Base-by-base conservation (phyloP, 2,888 invertebrate genomes). In the Eutolmus rufibarbis region DNA sequence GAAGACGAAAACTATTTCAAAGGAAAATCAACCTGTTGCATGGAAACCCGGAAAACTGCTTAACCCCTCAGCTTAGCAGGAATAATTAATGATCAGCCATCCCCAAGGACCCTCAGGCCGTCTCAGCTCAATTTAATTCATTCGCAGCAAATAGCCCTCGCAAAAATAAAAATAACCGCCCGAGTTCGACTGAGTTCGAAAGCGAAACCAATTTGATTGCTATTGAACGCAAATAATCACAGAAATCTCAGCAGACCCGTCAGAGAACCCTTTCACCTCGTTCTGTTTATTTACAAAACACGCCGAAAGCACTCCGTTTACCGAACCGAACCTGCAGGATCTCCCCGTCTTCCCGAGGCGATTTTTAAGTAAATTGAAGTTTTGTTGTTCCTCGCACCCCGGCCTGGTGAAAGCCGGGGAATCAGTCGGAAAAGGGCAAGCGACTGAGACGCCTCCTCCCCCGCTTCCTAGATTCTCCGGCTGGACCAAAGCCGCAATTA, bases 281-380 rank as follows among this genome's bases (percentile, higher is more conserved):
- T 74, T 77, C 37, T 77, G 77, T 77, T 77, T 77, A 77, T 34
- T 77, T 40, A 77, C 34, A 77, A 77, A 77, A 77, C 37, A 74
- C n/a, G 51, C 51, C 51, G 1, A 31, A 14, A 34, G 74, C 28
- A 74, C 14, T 74, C 31, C 14, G 74, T 74, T 31, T 74, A 74
- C 77, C 19, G 34, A 40, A 4, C 9, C 2, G 7, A 34, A 5
- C 16, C 31, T 31, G 5, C 34, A 19, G 37, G 16, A 19, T n/a
- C 37, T n/a, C 5, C 76, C 19, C 28, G 19, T 37, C 37, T 78
- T 78, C 40, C 78, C 28, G 40, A 9, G 43, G 78, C 78, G 40
- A 78, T 78, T 43, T 77, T 78, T 78, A 78, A 78, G 46, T 78
- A 78, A 78, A 78, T 78, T 78, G 78, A 43, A 43, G 78, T 78